phyloP scores from a whole-genome alignment of 2,797 vertebrate genomes.

The Hippopotamyrus pictus region DNA sequence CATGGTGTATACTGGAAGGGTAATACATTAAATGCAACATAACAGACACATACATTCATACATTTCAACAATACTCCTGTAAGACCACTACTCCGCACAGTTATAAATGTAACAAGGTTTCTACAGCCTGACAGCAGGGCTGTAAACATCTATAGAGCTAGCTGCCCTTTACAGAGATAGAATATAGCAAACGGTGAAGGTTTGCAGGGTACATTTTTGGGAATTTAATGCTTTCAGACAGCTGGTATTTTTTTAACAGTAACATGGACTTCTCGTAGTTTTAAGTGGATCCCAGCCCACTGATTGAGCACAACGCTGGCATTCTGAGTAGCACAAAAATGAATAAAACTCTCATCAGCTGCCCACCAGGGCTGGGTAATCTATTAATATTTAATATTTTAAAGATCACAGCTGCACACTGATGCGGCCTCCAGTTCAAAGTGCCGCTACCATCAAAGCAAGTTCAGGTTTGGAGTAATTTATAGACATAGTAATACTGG shows the following conservation, averaged over 20 bases:
- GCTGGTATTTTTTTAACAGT: not conserved
- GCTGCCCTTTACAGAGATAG: not conserved
- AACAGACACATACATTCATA: not conserved
- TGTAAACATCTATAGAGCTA: not conserved
- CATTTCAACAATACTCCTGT: not conserved
- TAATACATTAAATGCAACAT: not conserved
- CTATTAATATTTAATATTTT: constrained; percentile 22
- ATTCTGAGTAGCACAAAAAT: not conserved
- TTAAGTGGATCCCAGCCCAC: not conserved
- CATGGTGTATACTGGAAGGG: not conserved
- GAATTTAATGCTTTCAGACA: not conserved
- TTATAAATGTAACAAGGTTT: constrained; percentile 1
- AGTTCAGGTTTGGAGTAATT: constrained; percentile 12
- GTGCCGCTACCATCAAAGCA: constrained; percentile 18
- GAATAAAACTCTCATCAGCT: constrained; percentile 15
- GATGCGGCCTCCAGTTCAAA: constrained; percentile 6
- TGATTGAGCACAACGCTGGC: not conserved
- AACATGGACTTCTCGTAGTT: not conserved
- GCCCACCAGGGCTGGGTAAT: not conserved
- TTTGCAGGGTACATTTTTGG: not conserved
- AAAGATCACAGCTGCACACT: constrained; percentile 3
- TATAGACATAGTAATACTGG: not conserved
- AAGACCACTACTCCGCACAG: not conserved
- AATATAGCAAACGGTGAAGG: not conserved
- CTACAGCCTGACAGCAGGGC: not conserved